Evolutionary conservation across 35 echinoderm and acorn worm species (phyloP), one percentile per base, ranked within the genome.

Genomic region (Ptychodera flava): DNA sequence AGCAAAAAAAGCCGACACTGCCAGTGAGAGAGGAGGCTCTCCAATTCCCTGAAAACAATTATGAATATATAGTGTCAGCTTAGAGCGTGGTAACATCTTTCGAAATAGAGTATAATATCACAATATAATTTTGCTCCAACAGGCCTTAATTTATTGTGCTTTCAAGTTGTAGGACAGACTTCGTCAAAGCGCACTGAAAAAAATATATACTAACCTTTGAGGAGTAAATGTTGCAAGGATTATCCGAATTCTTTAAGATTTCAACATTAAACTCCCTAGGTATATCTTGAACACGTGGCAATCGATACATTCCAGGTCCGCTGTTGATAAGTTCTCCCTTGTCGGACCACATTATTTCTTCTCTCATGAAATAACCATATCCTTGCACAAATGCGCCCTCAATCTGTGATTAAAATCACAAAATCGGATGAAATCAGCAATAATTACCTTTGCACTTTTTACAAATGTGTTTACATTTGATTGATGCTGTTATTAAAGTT

Each of bases 371-470:
- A 28, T 35, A 77, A 79, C 89, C 89, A 80, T 81, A 86, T 16
- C 77, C 89, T 32, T 86, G 83, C 22, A 91, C 76, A 38, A 91
- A 91, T 27, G 84, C 89, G 80, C 89, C 89, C 81, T 91, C 89
- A 38, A 91, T 91, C 89, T 91, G 28, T 16, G 1, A 88, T 27
- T 16, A 28, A 87, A 16, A 77, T n/a, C n/a, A n/a, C n/a, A n/a
- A n/a, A n/a, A n/a, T n/a, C n/a, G n/a, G n/a, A n/a, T n/a, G n/a
- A n/a, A n/a, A n/a, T n/a, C n/a, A n/a, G n/a, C n/a, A n/a, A n/a
- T n/a, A n/a, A n/a, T n/a, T n/a, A n/a, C n/a, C n/a, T n/a, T n/a
- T n/a, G n/a, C n/a, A n/a, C n/a, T n/a, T n/a, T n/a, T n/a, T n/a
- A n/a, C n/a, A n/a, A n/a, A n/a, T n/a, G n/a, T n/a, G n/a, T n/a